Percentiles rank a stretch among this genome's conserved stretches.
phyloP scores from a whole-genome alignment of 1,140 invertebrate genomes.

The Campoletis sonorensis region DNA sequence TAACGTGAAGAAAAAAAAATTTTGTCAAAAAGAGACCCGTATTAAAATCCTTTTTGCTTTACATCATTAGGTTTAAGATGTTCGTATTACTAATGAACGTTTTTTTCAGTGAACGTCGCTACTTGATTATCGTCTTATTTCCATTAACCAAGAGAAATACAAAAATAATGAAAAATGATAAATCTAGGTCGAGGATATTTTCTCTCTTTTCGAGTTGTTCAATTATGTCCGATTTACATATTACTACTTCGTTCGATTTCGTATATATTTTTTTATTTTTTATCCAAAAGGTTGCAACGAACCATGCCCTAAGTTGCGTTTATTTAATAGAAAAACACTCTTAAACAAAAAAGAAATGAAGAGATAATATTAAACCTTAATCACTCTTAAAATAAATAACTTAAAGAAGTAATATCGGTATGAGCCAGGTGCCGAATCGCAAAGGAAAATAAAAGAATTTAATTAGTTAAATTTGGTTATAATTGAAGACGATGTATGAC shows the following conservation, averaged over 20 bases:
- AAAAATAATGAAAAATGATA: not conserved
- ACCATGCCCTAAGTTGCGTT: constrained; percentile 14
- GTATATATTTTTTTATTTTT: constrained; percentile 1
- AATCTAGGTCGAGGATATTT: constrained; percentile 37
- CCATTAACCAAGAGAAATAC: not conserved
- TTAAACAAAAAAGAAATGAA: constrained; percentile 3
- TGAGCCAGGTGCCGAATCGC: constrained; percentile 59
- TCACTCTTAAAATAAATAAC: constrained; percentile 44
- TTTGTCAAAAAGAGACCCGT: constrained; percentile 7
- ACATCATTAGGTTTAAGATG: constrained; percentile 41
- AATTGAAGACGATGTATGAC: constrained; percentile 60
- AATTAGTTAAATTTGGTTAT: constrained; percentile 67
- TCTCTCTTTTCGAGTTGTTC: constrained; percentile 19
- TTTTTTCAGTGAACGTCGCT: constrained; percentile 19
- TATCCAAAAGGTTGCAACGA: not conserved
- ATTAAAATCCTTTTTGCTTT: constrained; percentile 15
- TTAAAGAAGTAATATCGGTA: constrained; percentile 54
- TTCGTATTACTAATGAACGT: constrained; percentile 35
- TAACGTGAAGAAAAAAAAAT: constrained; percentile 12
- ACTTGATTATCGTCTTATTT: constrained; percentile 34
- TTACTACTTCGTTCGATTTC: not conserved
- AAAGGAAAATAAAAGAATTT: constrained; percentile 55
- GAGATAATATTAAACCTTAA: constrained; percentile 38
- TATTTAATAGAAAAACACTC: not conserved
- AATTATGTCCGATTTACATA: not conserved